Evolutionary conservation across 1,140 invertebrate species (phyloP).

Genomic region (Apis florea): DNA sequence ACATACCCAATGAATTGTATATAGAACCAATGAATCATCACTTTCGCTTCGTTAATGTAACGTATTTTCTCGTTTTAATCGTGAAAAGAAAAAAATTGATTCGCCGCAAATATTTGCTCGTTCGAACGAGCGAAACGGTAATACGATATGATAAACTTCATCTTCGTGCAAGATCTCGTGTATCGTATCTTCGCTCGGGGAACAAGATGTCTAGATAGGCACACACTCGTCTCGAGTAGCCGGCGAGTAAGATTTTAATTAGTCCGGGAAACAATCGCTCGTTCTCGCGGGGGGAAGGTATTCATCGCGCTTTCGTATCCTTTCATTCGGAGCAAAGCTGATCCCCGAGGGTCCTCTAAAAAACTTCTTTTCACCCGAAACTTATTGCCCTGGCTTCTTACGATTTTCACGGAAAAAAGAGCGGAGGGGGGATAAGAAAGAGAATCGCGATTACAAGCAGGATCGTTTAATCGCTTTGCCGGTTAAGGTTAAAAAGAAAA

Average conservation of each 20-base stretch:
- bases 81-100: no score
- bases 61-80: no score
- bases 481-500: conserved; percentile 1
- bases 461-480: not conserved
- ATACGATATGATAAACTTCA: not conserved
- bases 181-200: not conserved
- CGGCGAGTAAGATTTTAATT: conserved; percentile 11
- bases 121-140: no score
- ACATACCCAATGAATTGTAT: not conserved
- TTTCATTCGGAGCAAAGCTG: not conserved
- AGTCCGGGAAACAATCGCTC: conserved; percentile 10
- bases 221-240: not conserved
- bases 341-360: not conserved
- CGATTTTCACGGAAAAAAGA: no score
- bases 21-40: not conserved
- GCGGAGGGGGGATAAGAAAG: not conserved
- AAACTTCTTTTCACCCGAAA: conserved; percentile 6
- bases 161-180: not conserved
- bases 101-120: no score
- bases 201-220: not conserved
- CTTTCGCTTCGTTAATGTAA: no score
- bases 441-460: not conserved
- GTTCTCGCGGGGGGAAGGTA: not conserved
- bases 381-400: not conserved
- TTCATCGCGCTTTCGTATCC: conserved; percentile 13